These are phyloP conservation scores for Drosophila rellima DNA, from an alignment of 2,888 invertebrate species.

Conservation along the genomic window DNA sequence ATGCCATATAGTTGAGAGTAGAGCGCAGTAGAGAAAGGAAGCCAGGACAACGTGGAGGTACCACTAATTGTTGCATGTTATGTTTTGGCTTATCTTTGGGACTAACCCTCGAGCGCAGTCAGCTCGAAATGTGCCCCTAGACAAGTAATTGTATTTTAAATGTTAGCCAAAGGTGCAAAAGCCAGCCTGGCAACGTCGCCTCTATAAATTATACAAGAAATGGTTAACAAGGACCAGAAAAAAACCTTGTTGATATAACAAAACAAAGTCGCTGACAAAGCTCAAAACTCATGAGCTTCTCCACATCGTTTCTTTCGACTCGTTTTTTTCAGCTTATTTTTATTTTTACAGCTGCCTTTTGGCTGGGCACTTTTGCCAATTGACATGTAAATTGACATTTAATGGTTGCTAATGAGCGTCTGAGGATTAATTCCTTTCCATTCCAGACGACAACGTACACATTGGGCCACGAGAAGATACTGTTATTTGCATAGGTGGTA, in stretches of 20 bases:
- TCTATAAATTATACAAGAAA: slow-evolving; percentile 78
- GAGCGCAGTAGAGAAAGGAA: slow-evolving; percentile 11
- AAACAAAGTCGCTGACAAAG: slow-evolving; percentile 69
- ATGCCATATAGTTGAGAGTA: slow-evolving; percentile 12
- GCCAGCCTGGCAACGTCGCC: slow-evolving; percentile 63
- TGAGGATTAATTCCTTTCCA: slow-evolving; percentile 66
- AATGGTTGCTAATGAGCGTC: slow-evolving; percentile 82
- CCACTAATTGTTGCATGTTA: slow-evolving; percentile 81
- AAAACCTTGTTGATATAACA: slow-evolving; percentile 35
- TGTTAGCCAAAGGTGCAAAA: slow-evolving; percentile 67
- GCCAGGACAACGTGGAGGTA: slow-evolving; percentile 30
- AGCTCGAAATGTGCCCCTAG: slow-evolving; percentile 61
- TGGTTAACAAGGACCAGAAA: slow-evolving; percentile 36
- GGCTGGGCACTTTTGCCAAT: slow-evolving; percentile 63
- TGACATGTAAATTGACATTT: slow-evolving; percentile 85
- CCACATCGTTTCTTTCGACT: slow-evolving; percentile 18
- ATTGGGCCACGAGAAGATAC: slow-evolving; percentile 7
- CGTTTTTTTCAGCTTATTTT: slow-evolving; percentile 12
- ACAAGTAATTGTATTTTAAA: slow-evolving; percentile 83
- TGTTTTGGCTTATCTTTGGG: slow-evolving; percentile 75
- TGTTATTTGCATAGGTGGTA: slow-evolving; percentile 48
- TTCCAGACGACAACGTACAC: slow-evolving; percentile 22
- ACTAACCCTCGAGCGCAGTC: slow-evolving; percentile 47
- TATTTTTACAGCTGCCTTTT: slow-evolving; percentile 55
- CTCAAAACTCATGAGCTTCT: slow-evolving; percentile 68